Conservation (phyloP, 2,797 vertebrate genomes). For the Siniperca obscura region DNA sequence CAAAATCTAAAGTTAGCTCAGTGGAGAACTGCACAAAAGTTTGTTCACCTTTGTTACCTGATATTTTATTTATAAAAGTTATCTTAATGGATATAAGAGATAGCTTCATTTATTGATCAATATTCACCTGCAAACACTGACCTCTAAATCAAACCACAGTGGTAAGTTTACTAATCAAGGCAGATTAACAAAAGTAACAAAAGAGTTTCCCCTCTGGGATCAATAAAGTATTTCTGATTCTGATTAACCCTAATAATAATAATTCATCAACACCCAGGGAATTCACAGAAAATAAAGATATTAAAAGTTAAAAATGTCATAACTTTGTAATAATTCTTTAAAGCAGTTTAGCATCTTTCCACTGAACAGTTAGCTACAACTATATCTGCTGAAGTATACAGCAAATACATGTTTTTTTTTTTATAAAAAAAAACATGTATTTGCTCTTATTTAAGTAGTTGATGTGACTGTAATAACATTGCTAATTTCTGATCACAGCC, state of each 20-base stretch:
- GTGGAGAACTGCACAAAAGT: background rate
- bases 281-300: background rate
- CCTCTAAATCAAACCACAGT: background rate
- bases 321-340: background rate
- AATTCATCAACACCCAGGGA: background rate
- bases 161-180: background rate
- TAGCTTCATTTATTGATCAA: background rate
- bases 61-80: background rate
- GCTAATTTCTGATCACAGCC: background rate
- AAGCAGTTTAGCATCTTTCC: background rate
- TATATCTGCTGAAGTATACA: background rate
- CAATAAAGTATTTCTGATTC: too few species aligned
- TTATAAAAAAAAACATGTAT: background rate
- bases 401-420: too few species aligned
- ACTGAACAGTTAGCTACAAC: background rate
- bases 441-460: background rate
- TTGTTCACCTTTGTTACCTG: background rate
- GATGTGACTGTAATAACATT: background rate
- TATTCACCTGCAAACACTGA: background rate
- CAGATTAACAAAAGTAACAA: background rate
- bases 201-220: too few species aligned
- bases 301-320: background rate
- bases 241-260: background rate
- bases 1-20: slow-evolving; percentile 30
- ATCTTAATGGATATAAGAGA: background rate